Evolutionary conservation across 1,140 invertebrate genomes (phyloP).

Genomic region (Harpegnathos saltator): DNA sequence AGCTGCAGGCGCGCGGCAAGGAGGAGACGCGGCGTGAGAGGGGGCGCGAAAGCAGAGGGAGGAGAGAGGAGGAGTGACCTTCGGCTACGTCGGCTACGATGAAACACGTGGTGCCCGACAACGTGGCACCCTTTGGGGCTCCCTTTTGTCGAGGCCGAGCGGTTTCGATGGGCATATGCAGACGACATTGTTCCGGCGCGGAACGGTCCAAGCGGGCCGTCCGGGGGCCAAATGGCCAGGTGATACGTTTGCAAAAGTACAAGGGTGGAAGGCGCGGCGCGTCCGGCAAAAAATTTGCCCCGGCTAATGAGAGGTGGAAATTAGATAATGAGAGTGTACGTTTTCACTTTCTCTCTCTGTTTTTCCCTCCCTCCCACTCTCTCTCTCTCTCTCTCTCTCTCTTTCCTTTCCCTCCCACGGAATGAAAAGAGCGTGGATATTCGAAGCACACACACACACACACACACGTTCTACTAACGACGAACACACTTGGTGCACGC

Average conservation of each 20-base stretch:
- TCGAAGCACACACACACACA: no score
- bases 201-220: constrained; percentile 21
- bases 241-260: constrained; percentile 50
- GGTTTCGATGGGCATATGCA: constrained; percentile 30
- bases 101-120: constrained; percentile 23
- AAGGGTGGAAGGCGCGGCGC: constrained; percentile 7
- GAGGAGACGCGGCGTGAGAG: background rate
- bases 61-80: constrained; percentile 29
- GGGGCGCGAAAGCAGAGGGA: constrained; percentile 8
- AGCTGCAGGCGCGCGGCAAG: background rate
- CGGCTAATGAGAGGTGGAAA: constrained; percentile 49
- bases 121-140: constrained; percentile 47
- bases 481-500: constrained; percentile 32
- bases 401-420: no score
- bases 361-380: no score
- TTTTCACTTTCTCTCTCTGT: no score
- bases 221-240: constrained; percentile 36
- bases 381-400: no score
- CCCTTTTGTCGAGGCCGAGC: constrained; percentile 43
- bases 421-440: constrained; percentile 31
- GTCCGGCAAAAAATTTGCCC: constrained; percentile 35
- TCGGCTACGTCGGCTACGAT: constrained; percentile 3
- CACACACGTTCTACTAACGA: constrained; percentile 5
- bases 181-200: constrained; percentile 38
- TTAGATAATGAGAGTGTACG: constrained; percentile 56